Evolutionary conservation across 2,113 vertebrate genomes (phyloP), one percentile per base, ranked within the genome.

Genomic region (Eublepharis macularius): DNA sequence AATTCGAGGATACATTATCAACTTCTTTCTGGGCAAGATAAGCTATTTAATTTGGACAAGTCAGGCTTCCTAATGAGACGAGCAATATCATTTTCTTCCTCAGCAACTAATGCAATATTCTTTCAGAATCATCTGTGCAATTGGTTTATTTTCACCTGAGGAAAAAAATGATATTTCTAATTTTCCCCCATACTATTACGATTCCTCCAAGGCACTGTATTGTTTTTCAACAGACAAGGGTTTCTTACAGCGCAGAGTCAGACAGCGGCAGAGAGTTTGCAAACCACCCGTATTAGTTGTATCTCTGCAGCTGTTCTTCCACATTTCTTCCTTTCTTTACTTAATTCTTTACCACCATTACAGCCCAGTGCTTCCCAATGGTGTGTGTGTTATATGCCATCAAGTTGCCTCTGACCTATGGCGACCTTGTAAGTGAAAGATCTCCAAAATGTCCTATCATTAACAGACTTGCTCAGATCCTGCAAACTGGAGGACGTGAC

Each of bases 131-230:
- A 69, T 60, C 69, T 66, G 0, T n/a, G 32, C 85, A 82, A 89
- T 84, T 80, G 36, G 74, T 85, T 93, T 85, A 24, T 47, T 82
- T n/a, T 2, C 1, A 6, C 4, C 0, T 72, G 80, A 93, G 88
- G n/a, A 83, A 87, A 88, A 49, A 72, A 84, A 66, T 34, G 91
- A 78, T 87, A 92, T 70, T 63, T 87, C 45, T 80, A 89, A 91
- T 91, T 82, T 85, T 76, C 84, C 79, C 89, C 86, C 54, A 75
- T 90, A 90, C 93, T 93, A 83, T 51, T 89, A 82, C 86, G 45
- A 87, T 91, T 91, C 83, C 89, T 83, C 21, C 75, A 84, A 87
- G 86, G 87, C 82, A 39, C 57, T 60, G 86, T 83, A 54, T 68
- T 76, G 66, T 85, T 91, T 92, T 86, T 34, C 34, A 82, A 34